These are phyloP conservation scores for Osedax frankpressi DNA, from an alignment of 2,888 invertebrate genomes.

Conservation along the genomic window DNA sequence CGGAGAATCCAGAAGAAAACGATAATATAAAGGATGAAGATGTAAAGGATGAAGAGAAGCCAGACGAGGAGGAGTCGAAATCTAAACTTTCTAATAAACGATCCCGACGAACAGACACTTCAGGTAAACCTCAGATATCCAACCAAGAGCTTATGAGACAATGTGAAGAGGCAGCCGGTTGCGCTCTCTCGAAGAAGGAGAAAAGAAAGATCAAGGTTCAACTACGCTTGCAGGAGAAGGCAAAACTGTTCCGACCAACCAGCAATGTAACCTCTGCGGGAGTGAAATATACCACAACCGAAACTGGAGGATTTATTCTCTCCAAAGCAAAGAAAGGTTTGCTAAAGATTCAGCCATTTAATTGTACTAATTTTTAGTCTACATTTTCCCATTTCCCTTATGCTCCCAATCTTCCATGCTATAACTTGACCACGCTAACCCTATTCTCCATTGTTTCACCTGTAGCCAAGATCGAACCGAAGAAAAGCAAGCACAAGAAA, in stretches of 20 bases:
- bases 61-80: not conserved
- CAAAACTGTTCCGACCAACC: not conserved
- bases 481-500: not conserved
- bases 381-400: too few species aligned
- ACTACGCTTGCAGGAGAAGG: not conserved
- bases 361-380: too few species aligned
- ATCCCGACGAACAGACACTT: too few species aligned
- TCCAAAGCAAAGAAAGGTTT: not conserved
- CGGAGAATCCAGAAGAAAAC: not conserved
- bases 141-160: too few species aligned
- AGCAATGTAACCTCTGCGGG: not conserved
- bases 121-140: too few species aligned
- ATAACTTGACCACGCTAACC: too few species aligned
- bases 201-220: not conserved
- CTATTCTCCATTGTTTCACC: not conserved
- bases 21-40: not conserved
- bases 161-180: not conserved
- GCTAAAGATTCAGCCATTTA: too few species aligned
- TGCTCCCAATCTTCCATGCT: too few species aligned
- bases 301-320: not conserved
- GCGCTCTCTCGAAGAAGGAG: not conserved
- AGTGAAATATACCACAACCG: not conserved
- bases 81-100: not conserved
- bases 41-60: conserved; percentile 2
- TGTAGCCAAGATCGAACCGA: not conserved